phyloP scores from a whole-genome alignment of 2,113 vertebrate genomes.

The Hippocampus barbouri region DNA sequence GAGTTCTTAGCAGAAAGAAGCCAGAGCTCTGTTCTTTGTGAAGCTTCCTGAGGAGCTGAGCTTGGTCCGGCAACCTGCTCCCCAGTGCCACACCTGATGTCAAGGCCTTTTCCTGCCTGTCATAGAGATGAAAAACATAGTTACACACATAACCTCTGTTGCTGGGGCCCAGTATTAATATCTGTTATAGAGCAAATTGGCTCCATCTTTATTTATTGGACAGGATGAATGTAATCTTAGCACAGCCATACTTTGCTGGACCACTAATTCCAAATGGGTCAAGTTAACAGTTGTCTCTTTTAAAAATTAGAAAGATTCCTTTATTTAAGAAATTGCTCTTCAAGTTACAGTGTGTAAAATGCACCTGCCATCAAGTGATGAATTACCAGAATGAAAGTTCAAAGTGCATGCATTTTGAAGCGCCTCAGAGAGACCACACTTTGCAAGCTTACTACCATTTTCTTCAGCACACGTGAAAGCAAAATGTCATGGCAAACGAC shows the following conservation, averaged over 20 bases:
- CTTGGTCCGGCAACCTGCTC: conserved; percentile 72
- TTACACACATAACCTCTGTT: conserved; percentile 34
- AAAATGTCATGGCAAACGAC: too few relatives aligned
- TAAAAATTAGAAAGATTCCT: not conserved
- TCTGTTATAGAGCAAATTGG: not conserved
- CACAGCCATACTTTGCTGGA: not conserved
- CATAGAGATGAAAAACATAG: conserved; percentile 21
- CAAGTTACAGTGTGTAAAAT: too few relatives aligned
- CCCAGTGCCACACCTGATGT: conserved; percentile 43
- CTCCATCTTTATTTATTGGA: not conserved
- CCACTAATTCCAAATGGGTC: not conserved
- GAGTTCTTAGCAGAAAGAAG: conserved; percentile 73
- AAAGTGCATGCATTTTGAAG: too few relatives aligned
- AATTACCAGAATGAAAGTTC: too few relatives aligned
- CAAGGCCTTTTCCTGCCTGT: conserved; percentile 67
- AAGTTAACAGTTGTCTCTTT: not conserved
- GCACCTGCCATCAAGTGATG: too few relatives aligned
- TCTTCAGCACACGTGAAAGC: too few relatives aligned
- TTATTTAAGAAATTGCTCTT: not conserved
- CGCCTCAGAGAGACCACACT: too few relatives aligned
- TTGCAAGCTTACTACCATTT: too few relatives aligned
- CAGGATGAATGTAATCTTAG: not conserved
- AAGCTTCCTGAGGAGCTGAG: conserved; percentile 75
- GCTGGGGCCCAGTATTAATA: conserved; percentile 11
- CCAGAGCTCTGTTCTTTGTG: conserved; percentile 66